Evolutionary conservation across 1,140 invertebrate species (phyloP).

Genomic region (Bombus huntii): DNA sequence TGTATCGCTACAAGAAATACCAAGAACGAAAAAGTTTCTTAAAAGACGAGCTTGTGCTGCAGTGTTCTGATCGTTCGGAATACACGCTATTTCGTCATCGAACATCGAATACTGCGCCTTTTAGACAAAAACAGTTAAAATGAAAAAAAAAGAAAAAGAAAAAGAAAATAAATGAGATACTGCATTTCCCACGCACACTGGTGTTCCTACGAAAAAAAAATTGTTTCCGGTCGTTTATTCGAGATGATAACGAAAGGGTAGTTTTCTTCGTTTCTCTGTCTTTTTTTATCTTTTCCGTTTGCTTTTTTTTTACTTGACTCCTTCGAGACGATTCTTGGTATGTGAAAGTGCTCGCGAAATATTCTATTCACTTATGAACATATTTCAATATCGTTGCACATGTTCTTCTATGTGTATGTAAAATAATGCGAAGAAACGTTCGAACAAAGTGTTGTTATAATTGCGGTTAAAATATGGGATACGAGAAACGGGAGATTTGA

Average conservation of each 20-base stretch:
- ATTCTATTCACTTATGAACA: conserved; percentile 46
- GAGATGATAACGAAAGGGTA: conserved; percentile 22
- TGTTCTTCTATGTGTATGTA: conserved; percentile 31
- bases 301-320: background rate
- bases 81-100: background rate
- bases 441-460: conserved; percentile 53
- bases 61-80: background rate
- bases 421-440: conserved; percentile 39
- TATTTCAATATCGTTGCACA: conserved; percentile 49
- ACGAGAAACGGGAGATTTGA: conserved; percentile 70
- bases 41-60: background rate
- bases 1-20: background rate
- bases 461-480: conserved; percentile 58
- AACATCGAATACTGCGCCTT: conserved; percentile 12
- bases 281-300: background rate
- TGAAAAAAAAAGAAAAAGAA: background rate
- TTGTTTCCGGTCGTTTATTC: conserved; percentile 28
- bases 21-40: background rate
- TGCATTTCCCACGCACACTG: conserved; percentile 46
- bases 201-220: conserved; percentile 45
- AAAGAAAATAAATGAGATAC: background rate
- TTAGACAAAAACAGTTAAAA: background rate
- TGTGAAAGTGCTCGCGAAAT: conserved; percentile 57
- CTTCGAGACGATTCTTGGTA: background rate
- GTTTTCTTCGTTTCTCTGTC: conserved; percentile 9